These are phyloP conservation scores for Nicator chloris DNA, from an alignment of 2,113 vertebrate genomes.

Conservation along the genomic window DNA sequence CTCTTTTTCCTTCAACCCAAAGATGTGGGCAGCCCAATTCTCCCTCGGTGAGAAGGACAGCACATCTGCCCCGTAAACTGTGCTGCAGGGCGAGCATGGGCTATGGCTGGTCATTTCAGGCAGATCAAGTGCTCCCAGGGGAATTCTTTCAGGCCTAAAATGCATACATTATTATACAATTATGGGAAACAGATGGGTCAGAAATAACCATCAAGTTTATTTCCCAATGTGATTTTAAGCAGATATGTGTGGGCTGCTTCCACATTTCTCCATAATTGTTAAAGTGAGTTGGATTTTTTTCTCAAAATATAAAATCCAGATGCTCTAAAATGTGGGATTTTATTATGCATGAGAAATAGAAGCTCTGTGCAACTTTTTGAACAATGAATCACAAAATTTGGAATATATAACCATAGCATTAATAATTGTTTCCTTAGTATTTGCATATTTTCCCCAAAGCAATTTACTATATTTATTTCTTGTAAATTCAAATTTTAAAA, in stretches of 20 bases:
- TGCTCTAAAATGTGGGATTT: neutral
- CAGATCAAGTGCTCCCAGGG: neutral
- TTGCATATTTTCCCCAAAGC: slow-evolving; percentile 16
- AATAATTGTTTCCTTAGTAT: slow-evolving; percentile 22
- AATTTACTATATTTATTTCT: neutral
- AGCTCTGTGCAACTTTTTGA: neutral
- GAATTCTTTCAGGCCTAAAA: neutral
- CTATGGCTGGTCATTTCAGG: neutral
- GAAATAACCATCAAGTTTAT: neutral
- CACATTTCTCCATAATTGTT: neutral
- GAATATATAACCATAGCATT: neutral
- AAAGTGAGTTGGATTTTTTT: neutral
- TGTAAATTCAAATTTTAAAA: slow-evolving; percentile 33
- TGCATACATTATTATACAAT: neutral
- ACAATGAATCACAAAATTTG: neutral
- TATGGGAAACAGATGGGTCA: neutral
- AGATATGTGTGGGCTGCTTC: neutral
- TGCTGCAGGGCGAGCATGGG: fast-evolving
- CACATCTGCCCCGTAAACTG: fast-evolving
- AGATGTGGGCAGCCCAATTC: neutral
- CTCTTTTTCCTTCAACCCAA: neutral
- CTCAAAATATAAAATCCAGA: neutral
- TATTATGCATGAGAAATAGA: neutral
- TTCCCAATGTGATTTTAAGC: neutral
- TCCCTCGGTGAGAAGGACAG: neutral